These are phyloP conservation scores for Lordiphosa stackelbergi DNA, from an alignment of 1,140 invertebrate species.

Conservation along the genomic window DNA sequence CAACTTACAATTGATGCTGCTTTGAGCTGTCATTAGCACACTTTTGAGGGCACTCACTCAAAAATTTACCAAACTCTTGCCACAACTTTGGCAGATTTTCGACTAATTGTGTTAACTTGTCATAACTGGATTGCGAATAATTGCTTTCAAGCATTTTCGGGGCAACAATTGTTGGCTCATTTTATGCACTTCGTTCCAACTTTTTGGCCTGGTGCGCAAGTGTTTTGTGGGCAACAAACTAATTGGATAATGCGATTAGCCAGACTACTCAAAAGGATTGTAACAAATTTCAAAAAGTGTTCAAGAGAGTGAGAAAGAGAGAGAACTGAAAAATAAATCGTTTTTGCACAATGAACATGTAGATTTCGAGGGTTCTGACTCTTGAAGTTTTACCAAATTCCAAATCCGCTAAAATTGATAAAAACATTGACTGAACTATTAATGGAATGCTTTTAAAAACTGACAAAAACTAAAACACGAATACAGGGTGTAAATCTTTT, in stretches of 20 bases:
- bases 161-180: conserved; percentile 11
- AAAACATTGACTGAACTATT: too few relatives aligned
- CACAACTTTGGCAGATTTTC: conserved; percentile 15
- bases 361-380: too few relatives aligned
- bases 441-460: too few relatives aligned
- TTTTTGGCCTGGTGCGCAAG: not conserved
- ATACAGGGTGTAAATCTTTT: too few relatives aligned
- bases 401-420: too few relatives aligned
- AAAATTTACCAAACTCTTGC: conserved; percentile 6
- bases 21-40: conserved; percentile 18
- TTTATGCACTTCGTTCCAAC: conserved; percentile 16
- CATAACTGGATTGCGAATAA: conserved; percentile 1
- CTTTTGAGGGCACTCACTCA: not conserved
- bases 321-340: too few relatives aligned
- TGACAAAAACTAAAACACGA: too few relatives aligned
- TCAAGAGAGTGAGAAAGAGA: too few relatives aligned
- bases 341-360: too few relatives aligned
- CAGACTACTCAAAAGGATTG: conserved; percentile 3
- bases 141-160: not conserved
- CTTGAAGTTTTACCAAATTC: too few relatives aligned
- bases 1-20: not conserved
- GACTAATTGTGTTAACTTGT: not conserved
- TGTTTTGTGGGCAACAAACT: conserved; percentile 23
- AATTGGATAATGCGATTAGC: conserved; percentile 66
- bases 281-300: too few relatives aligned